A percentile compares a stretch with the other conserved stretches of the same genome.
Evolutionary conservation across 2,113 vertebrate species (phyloP).

Genomic region (Serilophus lunatus): DNA sequence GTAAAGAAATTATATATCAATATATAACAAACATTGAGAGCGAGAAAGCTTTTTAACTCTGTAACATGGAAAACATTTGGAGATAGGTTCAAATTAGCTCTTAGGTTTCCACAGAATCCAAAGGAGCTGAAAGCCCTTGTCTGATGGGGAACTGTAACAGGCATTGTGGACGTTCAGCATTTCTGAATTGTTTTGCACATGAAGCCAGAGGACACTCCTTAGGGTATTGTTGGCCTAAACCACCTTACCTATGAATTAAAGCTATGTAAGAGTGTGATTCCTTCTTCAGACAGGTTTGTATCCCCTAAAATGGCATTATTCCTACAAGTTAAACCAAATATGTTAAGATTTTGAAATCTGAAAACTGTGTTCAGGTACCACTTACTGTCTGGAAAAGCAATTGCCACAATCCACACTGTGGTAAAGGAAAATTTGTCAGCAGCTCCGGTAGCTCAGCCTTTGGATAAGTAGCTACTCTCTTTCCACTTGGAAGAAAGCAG

Average conservation of each 20-base stretch:
- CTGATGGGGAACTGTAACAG: neutral
- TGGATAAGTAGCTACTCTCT: neutral
- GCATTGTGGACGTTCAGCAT: neutral
- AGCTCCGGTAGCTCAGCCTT: neutral
- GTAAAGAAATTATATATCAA: neutral
- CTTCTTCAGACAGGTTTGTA: neutral
- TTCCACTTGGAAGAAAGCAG: neutral
- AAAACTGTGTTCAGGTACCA: neutral
- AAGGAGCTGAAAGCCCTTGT: neutral
- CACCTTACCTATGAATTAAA: neutral
- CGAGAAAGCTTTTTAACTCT: neutral
- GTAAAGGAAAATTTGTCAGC: neutral
- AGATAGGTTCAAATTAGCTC: neutral
- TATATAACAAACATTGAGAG: neutral
- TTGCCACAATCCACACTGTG: neutral
- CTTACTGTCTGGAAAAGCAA: neutral
- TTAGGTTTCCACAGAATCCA: neutral
- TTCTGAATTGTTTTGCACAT: neutral
- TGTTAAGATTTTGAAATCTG: neutral
- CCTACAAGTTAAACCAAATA: neutral
- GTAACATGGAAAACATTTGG: neutral
- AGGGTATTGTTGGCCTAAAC: neutral
- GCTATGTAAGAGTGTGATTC: neutral
- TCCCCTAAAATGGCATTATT: neutral
- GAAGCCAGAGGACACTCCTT: neutral